Evolutionary conservation across 2,888 invertebrate genomes (phyloP).

Genomic region (Mechanitis messenoides): DNA sequence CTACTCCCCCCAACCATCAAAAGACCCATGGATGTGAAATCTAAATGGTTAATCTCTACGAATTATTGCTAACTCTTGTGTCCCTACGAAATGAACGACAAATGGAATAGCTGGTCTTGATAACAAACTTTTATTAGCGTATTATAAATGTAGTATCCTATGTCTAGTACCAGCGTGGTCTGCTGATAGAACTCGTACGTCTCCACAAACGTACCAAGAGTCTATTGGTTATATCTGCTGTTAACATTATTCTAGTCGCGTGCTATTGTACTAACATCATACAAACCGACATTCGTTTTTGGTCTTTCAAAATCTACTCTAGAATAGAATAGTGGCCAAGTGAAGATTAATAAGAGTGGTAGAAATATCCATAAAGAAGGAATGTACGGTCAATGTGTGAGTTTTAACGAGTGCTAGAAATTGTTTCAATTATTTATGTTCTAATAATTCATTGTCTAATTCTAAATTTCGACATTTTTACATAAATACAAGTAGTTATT

Average conservation of each 20-base stretch:
- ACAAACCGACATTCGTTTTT: conserved; percentile 61
- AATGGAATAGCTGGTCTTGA: conserved; percentile 28
- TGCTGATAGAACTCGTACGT: conserved; percentile 27
- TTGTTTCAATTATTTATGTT: conserved; percentile 70
- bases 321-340: conserved; percentile 61
- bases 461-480: conserved; percentile 68
- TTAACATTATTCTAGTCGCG: conserved; percentile 26
- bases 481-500: conserved; percentile 56
- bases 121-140: conserved; percentile 28
- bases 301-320: conserved; percentile 69
- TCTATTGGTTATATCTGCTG: conserved; percentile 24
- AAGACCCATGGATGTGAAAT: conserved; percentile 38
- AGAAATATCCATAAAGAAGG: conserved; percentile 66
- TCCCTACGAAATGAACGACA: conserved; percentile 45
- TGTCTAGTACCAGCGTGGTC: conserved; percentile 24
- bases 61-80: conserved; percentile 58
- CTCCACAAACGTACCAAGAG: conserved; percentile 21
- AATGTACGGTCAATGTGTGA: conserved; percentile 73
- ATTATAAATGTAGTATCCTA: conserved; percentile 28
- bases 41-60: conserved; percentile 52
- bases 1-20: conserved; percentile 1
- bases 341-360: conserved; percentile 62
- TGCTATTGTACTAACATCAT: conserved; percentile 40
- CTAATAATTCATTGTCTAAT: conserved; percentile 74
- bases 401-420: conserved; percentile 75